Conservation (phyloP, 2,888 invertebrate genomes). For the Hyalella azteca region DNA sequence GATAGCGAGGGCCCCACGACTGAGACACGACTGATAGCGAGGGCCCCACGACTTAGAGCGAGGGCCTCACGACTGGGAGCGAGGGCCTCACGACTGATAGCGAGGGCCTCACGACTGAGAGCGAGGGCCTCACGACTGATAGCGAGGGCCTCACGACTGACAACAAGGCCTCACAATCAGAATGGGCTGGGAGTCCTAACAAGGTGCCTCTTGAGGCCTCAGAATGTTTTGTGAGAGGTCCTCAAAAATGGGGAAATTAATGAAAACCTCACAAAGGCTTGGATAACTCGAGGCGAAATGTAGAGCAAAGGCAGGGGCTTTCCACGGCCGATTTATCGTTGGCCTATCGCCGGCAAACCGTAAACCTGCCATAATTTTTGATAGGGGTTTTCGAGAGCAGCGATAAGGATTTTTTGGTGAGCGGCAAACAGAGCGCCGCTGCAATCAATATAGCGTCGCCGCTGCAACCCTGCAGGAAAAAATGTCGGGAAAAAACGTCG, state of each 20-base stretch:
- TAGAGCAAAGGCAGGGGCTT: neutral
- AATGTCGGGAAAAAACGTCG: neutral
- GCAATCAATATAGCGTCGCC: neutral
- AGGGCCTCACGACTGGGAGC: too few relatives aligned
- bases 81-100: too few relatives aligned
- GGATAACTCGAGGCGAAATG: conserved; percentile 12
- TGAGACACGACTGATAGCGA: too few relatives aligned
- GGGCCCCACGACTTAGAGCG: too few relatives aligned
- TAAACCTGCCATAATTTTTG: too few relatives aligned
- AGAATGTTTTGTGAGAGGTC: neutral
- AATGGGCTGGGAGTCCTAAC: too few relatives aligned
- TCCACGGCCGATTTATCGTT: too few relatives aligned
- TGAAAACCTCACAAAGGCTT: neutral
- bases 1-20: too few relatives aligned
- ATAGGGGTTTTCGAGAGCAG: too few relatives aligned
- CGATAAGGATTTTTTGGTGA: neutral
- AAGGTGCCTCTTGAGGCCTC: neutral
- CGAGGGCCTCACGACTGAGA: neutral
- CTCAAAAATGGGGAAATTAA: conserved; percentile 6
- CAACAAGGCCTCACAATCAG: too few relatives aligned
- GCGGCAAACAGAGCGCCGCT: neutral
- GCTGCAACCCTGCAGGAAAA: neutral
- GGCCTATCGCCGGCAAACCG: too few relatives aligned
- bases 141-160: neutral
- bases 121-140: neutral